Base-by-base conservation (phyloP, 1,140 invertebrate genomes). In the Lepidurus packardi region DNA sequence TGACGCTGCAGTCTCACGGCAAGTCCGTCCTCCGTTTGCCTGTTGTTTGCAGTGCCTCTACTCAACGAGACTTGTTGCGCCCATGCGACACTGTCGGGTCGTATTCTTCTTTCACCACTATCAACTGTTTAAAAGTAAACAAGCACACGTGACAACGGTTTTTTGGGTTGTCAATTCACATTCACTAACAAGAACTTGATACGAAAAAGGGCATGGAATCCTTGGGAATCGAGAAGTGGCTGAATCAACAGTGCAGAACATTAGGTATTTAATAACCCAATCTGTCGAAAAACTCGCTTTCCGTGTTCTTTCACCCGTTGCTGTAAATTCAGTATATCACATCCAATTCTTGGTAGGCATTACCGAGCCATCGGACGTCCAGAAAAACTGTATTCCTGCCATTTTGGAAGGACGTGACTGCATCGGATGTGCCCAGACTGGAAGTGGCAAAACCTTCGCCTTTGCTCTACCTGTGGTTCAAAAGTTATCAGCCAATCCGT, bases 381-480 rank as follows among this genome's bases (percentile, higher is more conserved):
- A 96, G 85, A 83, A 88, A 82, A 90, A 91, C 81, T 95, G 93
- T 82, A 93, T 96, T 82, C 90, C 92, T 47, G 85, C 89, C 43
- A 95, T 98, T 81, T 85, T 98, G 73, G 81, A 87, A 80, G 95
- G 95, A 0, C 87, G 90, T 82, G 94, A 98, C 88, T 93, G 95
- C 78, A 96, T 99, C 83, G 97, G 96, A 16, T 92, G 95, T 81
- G 96, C 96, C 1, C 96, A 98, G 88, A 99, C 98, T 45, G 98
- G 97, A 25, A 98, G 95, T 77, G 98, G 98, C 45, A 99, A 99
- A 89, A 99, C 97, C 7, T 91, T 97, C 82, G 94, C 97, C 0
- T 99, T 98, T 90, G 95, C 94, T 6, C 83, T 99, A 24, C 98
- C 98, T 0, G 96, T 99, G 82, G 85, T 99, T 75, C 94, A 99